These are phyloP conservation scores for Morpho helenor DNA, from an alignment of 2,888 invertebrate genomes.

Conservation along the genomic window DNA sequence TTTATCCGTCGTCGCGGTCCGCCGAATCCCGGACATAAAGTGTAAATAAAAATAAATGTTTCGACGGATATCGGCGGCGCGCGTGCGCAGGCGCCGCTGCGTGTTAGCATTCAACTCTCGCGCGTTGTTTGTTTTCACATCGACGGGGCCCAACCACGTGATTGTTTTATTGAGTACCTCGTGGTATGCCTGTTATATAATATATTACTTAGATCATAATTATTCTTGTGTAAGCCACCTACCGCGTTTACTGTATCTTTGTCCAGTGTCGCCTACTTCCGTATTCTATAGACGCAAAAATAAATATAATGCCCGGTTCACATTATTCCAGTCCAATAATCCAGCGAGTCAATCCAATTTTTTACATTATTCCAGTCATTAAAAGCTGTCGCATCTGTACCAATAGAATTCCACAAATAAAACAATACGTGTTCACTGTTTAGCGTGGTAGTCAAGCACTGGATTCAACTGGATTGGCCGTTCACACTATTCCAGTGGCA, in stretches of 20 bases:
- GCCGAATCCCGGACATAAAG: slow-evolving; percentile 45
- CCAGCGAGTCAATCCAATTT: too few species aligned
- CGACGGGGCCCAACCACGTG: slow-evolving; percentile 48
- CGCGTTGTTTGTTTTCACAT: slow-evolving; percentile 64
- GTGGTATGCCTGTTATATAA: slow-evolving; percentile 43
- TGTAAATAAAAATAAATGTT: slow-evolving; percentile 68
- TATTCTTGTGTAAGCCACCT: slow-evolving; percentile 8
- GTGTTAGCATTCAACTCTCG: slow-evolving; percentile 62
- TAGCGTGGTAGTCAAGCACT: too few species aligned
- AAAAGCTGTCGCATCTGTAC: too few species aligned
- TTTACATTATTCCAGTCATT: too few species aligned
- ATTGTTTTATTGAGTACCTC: slow-evolving; percentile 58
- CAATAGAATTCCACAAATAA: too few species aligned
- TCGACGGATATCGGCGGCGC: slow-evolving; percentile 53
- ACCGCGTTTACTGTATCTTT: slow-evolving; percentile 4
- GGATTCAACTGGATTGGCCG: too few species aligned
- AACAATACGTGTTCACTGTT: too few species aligned
- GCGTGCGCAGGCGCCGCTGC: slow-evolving; percentile 58
- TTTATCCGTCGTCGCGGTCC: slow-evolving; percentile 33
- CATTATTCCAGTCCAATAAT: too few species aligned
- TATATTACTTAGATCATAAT: slow-evolving; percentile 20
- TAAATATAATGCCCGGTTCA: slow-evolving; percentile 33
- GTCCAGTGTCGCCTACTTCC: too few species aligned
- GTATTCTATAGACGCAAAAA: slow-evolving; percentile 37
- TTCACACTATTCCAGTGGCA: too few species aligned